Percentiles rank a stretch among this genome's conserved stretches.
Evolutionary conservation across 2,113 vertebrate genomes (phyloP).

Genomic region (Epinephelus moara): DNA sequence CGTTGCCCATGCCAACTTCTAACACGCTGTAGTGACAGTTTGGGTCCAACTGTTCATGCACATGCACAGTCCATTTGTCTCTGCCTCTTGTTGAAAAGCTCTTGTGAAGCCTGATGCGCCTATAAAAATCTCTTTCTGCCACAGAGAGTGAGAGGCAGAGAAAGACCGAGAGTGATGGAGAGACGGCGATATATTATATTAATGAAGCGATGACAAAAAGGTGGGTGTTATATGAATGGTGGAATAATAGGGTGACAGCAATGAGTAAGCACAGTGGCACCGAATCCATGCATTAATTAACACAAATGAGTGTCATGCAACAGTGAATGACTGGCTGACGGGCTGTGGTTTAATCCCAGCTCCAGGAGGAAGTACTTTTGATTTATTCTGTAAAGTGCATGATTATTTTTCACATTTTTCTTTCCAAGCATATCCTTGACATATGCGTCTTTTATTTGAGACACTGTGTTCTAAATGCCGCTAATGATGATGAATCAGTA

Average conservation of each 20-base stretch:
- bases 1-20: constrained; percentile 46
- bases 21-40: constrained; percentile 63
- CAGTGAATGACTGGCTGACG: constrained; percentile 56
- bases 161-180: constrained; percentile 24
- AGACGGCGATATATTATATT: constrained; percentile 63
- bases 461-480: constrained; percentile 67
- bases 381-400: constrained; percentile 53
- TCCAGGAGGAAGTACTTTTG: constrained; percentile 42
- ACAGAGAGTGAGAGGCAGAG: constrained; percentile 14
- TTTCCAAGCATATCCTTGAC: constrained; percentile 46
- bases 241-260: constrained; percentile 57
- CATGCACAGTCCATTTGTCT: constrained; percentile 74
- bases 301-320: constrained; percentile 59
- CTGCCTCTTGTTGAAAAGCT: constrained; percentile 59
- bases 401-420: constrained; percentile 32
- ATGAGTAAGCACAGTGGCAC: constrained; percentile 52
- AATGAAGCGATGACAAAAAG: constrained; percentile 66
- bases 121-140: constrained; percentile 51
- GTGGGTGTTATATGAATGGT: constrained; percentile 61
- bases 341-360: constrained; percentile 54
- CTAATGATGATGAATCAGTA: constrained; percentile 82
- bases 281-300: constrained; percentile 74
- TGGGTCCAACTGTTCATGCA: constrained; percentile 69
- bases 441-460: constrained; percentile 56
- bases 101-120: constrained; percentile 49